Percentiles rank a stretch among this genome's conserved stretches.
phyloP scores from a whole-genome alignment of 1,140 invertebrate species.

The Drosophila tsacasi region DNA sequence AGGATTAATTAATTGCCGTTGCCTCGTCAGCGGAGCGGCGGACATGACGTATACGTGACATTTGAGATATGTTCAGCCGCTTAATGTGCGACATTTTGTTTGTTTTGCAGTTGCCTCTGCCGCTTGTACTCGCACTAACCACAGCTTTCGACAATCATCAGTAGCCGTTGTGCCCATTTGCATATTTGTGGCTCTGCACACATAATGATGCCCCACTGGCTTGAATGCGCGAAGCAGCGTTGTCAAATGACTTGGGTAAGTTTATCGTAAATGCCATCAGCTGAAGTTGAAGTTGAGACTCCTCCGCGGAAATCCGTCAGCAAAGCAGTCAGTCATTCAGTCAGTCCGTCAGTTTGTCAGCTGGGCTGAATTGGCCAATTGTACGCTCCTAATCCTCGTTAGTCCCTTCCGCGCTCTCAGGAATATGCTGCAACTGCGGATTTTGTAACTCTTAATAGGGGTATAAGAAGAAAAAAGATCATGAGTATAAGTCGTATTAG shows the following conservation, averaged over 20 bases:
- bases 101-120: conserved; percentile 47
- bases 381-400: conserved; percentile 72
- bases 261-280: conserved; percentile 85
- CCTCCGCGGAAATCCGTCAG: conserved; percentile 35
- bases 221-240: conserved; percentile 47
- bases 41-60: conserved; percentile 81
- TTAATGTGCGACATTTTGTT: conserved; percentile 83
- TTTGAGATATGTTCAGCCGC: conserved; percentile 78
- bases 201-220: conserved; percentile 76
- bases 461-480: no score
- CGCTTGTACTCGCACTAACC: conserved; percentile 35
- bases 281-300: conserved; percentile 26
- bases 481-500: no score
- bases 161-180: conserved; percentile 71
- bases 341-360: conserved; percentile 12
- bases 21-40: conserved; percentile 49
- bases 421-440: background rate
- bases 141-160: conserved; percentile 63
- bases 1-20: conserved; percentile 80
- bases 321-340: background rate
- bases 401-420: conserved; percentile 61
- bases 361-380: conserved; percentile 37
- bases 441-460: no score
- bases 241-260: conserved; percentile 85
- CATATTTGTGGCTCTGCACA: conserved; percentile 42